Conservation (phyloP, 2,113 vertebrate genomes). For the Oreochromis niloticus region DNA sequence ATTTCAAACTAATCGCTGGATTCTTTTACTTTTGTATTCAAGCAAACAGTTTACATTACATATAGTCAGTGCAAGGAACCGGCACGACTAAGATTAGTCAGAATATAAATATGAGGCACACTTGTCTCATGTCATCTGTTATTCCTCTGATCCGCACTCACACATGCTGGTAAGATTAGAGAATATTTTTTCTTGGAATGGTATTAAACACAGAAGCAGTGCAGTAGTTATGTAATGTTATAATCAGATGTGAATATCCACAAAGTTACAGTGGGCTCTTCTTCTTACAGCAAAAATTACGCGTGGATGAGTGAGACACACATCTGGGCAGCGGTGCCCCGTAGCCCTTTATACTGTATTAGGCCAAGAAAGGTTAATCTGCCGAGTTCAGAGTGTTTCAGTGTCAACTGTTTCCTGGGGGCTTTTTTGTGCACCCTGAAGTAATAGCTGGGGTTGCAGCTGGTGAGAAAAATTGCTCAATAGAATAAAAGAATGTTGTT, state of each 20-base stretch:
- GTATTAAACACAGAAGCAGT: not conserved
- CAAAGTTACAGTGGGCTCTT: not conserved
- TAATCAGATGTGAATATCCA: not conserved
- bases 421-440: not conserved
- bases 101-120: not conserved
- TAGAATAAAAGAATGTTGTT: not conserved
- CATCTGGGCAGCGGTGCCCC: not conserved
- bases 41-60: not conserved
- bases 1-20: not conserved
- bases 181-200: not conserved
- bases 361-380: not conserved
- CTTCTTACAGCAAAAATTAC: not conserved
- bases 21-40: not conserved
- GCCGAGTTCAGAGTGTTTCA: not conserved
- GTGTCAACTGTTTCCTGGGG: not conserved
- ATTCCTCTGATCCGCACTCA: not conserved
- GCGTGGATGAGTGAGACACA: not conserved
- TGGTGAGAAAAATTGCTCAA: not conserved
- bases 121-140: not conserved
- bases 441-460: not conserved
- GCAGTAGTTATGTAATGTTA: not conserved
- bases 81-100: not conserved
- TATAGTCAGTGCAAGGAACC: not conserved
- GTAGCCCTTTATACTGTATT: not conserved
- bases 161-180: not conserved